Percentiles rank a stretch among this genome's conserved stretches.
phyloP scores from a whole-genome alignment of 2,113 vertebrate species.

The Calyptommatus sinebrachiatus region DNA sequence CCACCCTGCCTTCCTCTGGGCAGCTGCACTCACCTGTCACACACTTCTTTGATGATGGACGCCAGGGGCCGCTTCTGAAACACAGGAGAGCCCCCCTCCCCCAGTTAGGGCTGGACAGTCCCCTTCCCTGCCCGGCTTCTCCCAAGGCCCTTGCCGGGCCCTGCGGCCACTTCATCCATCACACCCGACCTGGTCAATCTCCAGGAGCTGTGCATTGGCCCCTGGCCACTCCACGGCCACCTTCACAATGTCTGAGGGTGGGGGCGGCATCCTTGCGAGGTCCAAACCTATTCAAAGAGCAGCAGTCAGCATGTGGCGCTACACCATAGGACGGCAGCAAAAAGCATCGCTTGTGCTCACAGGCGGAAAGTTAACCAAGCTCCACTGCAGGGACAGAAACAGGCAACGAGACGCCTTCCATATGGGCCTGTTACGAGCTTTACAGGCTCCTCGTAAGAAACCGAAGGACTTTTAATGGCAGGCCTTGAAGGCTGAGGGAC shows the following conservation, averaged over 20 bases:
- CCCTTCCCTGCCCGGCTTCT: neutral
- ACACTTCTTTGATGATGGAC: constrained; percentile 95
- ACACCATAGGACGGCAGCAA: too few relatives aligned
- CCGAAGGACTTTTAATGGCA: too few relatives aligned
- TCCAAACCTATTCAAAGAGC: too few relatives aligned
- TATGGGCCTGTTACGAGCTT: too few relatives aligned
- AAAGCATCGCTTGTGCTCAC: too few relatives aligned
- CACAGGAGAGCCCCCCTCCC: constrained; percentile 32
- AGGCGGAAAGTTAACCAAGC: too few relatives aligned
- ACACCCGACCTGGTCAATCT: constrained; percentile 90
- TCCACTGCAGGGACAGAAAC: too few relatives aligned
- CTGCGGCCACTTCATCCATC: too few relatives aligned
- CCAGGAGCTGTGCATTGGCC: constrained; percentile 94
- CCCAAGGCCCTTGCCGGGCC: neutral
- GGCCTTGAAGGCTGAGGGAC: neutral
- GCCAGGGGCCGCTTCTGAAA: constrained; percentile 93
- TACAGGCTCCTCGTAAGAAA: too few relatives aligned
- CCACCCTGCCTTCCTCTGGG: neutral
- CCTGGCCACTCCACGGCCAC: constrained; percentile 98
- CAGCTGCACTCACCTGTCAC: constrained; percentile 86
- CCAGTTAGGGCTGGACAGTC: neutral
- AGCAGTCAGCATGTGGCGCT: too few relatives aligned
- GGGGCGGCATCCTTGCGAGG: constrained; percentile 83
- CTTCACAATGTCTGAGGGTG: constrained; percentile 94
- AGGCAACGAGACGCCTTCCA: too few relatives aligned